A percentile compares a stretch with the other conserved stretches of the same genome.
Evolutionary conservation across 2,888 invertebrate species (phyloP).

Genomic region (Hartigia nigra): DNA sequence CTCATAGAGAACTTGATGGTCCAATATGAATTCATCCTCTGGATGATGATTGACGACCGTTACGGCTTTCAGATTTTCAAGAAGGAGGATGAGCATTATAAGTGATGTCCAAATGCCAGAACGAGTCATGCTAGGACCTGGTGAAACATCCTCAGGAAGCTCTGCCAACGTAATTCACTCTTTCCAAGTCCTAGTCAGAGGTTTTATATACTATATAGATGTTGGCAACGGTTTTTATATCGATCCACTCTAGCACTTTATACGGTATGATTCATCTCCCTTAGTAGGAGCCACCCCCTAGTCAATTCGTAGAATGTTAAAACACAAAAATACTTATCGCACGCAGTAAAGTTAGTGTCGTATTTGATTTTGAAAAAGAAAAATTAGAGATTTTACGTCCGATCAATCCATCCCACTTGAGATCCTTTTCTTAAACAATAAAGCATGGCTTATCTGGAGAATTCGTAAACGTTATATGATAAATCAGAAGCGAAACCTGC

Average conservation of each 20-base stretch:
- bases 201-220: background rate
- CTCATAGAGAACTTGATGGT: conserved; percentile 72
- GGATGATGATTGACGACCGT: conserved; percentile 55
- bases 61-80: conserved; percentile 46
- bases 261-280: conserved; percentile 14
- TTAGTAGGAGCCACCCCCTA: background rate
- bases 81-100: conserved; percentile 36
- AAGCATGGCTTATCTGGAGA: background rate
- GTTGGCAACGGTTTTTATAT: conserved; percentile 31
- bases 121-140: conserved; percentile 51
- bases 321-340: background rate
- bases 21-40: conserved; percentile 73
- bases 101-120: conserved; percentile 39
- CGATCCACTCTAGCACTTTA: conserved; percentile 41
- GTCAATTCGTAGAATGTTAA: background rate
- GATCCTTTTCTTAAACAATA: background rate
- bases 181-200: background rate
- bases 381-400: background rate
- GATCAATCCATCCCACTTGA: background rate
- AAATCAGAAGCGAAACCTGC: background rate
- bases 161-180: conserved; percentile 2
- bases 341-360: background rate
- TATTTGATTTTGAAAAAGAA: background rate
- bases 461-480: background rate
- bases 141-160: background rate